These are phyloP conservation scores for Harpalus rufipes DNA, from an alignment of 2,888 invertebrate genomes.

Conservation along the genomic window DNA sequence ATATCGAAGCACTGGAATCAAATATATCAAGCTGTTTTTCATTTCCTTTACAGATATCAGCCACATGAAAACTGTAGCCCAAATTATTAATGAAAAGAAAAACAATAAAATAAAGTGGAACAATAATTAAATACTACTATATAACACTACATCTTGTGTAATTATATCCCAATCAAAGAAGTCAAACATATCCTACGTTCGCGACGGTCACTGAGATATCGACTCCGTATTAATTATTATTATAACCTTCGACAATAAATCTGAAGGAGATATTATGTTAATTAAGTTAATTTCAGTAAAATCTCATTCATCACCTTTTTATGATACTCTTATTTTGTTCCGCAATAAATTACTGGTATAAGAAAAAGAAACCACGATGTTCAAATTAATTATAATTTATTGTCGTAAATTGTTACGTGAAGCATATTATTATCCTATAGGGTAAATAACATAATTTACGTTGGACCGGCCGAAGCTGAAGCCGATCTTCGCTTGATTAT, in stretches of 20 bases:
- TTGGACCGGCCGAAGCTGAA: conserved; percentile 40
- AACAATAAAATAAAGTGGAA: not conserved
- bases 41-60: no score
- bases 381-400: conserved; percentile 68
- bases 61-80: not conserved
- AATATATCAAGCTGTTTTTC: no score
- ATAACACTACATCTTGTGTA: not conserved
- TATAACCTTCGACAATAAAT: conserved; percentile 63
- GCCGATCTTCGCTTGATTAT: conserved; percentile 55
- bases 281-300: conserved; percentile 66
- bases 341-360: conserved; percentile 61
- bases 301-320: conserved; percentile 66
- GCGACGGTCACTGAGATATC: conserved; percentile 8
- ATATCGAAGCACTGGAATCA: no score
- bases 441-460: conserved; percentile 67
- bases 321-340: conserved; percentile 65
- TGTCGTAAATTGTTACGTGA: conserved; percentile 67
- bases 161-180: conserved; percentile 7
- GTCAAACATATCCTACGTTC: conserved; percentile 12
- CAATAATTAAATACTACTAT: not conserved
- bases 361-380: conserved; percentile 65
- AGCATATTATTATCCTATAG: conserved; percentile 67
- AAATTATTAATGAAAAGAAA: not conserved
- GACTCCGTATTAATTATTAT: conserved; percentile 52
- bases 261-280: conserved; percentile 66